Evolutionary conservation across 1,140 invertebrate genomes (phyloP).

Genomic region (Megathymus violae): DNA sequence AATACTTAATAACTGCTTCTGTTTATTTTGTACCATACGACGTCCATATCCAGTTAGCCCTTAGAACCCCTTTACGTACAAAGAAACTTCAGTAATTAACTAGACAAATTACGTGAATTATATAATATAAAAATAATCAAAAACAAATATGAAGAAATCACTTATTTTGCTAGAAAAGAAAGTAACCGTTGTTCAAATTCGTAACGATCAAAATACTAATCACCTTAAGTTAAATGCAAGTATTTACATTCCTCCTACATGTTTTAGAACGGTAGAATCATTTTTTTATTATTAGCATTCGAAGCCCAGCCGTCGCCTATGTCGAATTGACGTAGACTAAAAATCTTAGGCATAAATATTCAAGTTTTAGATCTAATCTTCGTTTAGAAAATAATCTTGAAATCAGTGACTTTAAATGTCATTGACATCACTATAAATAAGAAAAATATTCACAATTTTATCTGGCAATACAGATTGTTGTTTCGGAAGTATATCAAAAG

Average conservation of each 20-base stretch:
- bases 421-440: conserved; percentile 77
- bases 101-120: conserved; percentile 72
- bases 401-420: conserved; percentile 78
- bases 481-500: conserved; percentile 73
- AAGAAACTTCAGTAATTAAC: conserved; percentile 73
- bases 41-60: conserved; percentile 56
- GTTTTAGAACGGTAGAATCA: conserved; percentile 62
- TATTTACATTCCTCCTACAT: conserved; percentile 74
- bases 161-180: conserved; percentile 76
- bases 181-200: conserved; percentile 67
- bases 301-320: conserved; percentile 61
- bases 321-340: conserved; percentile 64
- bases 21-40: conserved; percentile 74
- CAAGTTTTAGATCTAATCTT: conserved; percentile 77
- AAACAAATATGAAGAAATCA: conserved; percentile 69
- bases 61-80: conserved; percentile 78
- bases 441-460: conserved; percentile 83
- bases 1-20: conserved; percentile 55
- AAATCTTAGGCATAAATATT: conserved; percentile 72
- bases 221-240: conserved; percentile 77
- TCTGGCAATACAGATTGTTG: conserved; percentile 82
- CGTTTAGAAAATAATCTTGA: conserved; percentile 74
- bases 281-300: conserved; percentile 61
- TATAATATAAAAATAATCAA: conserved; percentile 71
- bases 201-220: conserved; percentile 72